These are phyloP conservation scores for Darevskia nairensis DNA, from an alignment of 2,797 vertebrate species.

Conservation along the genomic window DNA sequence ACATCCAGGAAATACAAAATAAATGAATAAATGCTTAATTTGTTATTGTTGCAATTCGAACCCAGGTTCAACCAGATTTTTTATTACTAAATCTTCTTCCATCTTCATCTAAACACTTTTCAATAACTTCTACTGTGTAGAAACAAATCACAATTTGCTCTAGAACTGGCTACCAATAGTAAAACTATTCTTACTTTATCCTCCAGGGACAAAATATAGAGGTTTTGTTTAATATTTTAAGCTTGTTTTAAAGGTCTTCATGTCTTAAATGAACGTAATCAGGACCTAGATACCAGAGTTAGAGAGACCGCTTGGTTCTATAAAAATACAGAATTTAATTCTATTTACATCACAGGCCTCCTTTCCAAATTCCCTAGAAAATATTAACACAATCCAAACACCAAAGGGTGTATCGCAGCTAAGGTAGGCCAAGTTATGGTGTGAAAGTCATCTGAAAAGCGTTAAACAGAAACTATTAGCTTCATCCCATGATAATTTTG, in stretches of 20 bases:
- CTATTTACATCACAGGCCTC: conserved; percentile 70
- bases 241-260: conserved; percentile 64
- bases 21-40: conserved; percentile 61
- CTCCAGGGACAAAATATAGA: conserved; percentile 69
- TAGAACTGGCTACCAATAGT: conserved; percentile 59
- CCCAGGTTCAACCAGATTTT: conserved; percentile 53
- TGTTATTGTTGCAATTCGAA: conserved; percentile 70
- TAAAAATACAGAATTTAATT: conserved; percentile 81
- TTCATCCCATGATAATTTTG: conserved; percentile 15
- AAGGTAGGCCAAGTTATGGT: conserved; percentile 42
- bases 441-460: conserved; percentile 34
- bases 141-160: conserved; percentile 64
- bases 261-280: conserved; percentile 55
- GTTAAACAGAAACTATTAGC: conserved; percentile 16
- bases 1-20: conserved; percentile 68
- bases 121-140: conserved; percentile 62
- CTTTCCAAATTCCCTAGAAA: conserved; percentile 59
- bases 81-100: conserved; percentile 66
- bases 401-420: background rate
- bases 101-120: conserved; percentile 58
- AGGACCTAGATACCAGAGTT: conserved; percentile 58
- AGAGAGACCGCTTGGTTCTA: conserved; percentile 72
- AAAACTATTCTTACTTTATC: conserved; percentile 71
- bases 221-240: conserved; percentile 21
- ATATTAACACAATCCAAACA: conserved; percentile 68